Evolutionary conservation across 2,113 vertebrate species (phyloP).

Genomic region (Indri indri): DNA sequence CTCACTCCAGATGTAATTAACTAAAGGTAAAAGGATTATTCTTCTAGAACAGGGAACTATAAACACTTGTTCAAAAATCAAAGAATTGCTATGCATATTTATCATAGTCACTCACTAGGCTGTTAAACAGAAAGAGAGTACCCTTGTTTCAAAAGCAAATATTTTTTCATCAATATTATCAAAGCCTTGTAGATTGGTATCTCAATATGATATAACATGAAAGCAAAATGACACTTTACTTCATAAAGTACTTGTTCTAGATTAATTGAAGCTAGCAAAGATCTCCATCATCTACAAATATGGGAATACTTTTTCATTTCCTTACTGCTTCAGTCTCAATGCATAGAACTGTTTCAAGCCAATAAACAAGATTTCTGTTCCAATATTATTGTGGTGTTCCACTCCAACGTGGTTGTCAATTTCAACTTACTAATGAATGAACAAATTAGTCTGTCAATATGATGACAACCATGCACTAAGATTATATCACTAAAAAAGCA

Average conservation of each 20-base stretch:
- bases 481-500: neutral
- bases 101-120: neutral
- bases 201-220: neutral
- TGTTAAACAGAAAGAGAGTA: neutral
- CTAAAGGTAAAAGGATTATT: neutral
- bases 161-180: neutral
- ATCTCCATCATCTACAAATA: conserved; percentile 26
- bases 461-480: neutral
- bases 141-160: neutral
- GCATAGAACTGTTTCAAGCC: neutral
- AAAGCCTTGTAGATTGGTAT: neutral
- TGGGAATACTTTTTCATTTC: conserved; percentile 14
- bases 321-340: neutral
- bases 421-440: conserved; percentile 50
- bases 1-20: neutral
- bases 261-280: conserved; percentile 15
- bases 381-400: conserved; percentile 11
- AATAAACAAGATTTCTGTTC: neutral
- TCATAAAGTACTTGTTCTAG: neutral
- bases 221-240: neutral
- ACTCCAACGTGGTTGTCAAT: conserved; percentile 25
- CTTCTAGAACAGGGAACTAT: neutral
- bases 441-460: conserved; percentile 11
- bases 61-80: neutral
- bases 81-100: neutral